These are phyloP conservation scores for Amblyraja radiata DNA, from an alignment of 2,797 vertebrate genomes.

Conservation along the genomic window DNA sequence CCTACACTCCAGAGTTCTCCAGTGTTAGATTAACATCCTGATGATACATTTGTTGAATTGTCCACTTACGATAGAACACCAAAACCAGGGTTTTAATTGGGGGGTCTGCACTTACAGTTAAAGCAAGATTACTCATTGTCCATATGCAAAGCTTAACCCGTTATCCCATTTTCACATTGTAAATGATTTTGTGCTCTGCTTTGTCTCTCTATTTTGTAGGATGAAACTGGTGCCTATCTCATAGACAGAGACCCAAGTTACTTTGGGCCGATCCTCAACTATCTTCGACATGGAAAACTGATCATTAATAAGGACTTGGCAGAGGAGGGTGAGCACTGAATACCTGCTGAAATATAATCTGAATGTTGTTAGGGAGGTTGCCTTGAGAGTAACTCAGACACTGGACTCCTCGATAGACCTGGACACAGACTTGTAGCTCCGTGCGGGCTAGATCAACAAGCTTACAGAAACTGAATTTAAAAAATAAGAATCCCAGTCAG, in stretches of 20 bases:
- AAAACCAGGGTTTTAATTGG: background rate
- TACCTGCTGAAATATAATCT: background rate
- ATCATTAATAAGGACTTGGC: constrained; percentile 96
- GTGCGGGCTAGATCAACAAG: no score
- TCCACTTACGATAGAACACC: background rate
- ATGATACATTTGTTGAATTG: background rate
- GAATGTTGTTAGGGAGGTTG: background rate
- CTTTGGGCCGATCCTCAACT: constrained; percentile 94
- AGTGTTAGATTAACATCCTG: no score
- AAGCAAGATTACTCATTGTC: background rate
- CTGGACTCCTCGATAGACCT: background rate
- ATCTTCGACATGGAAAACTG: constrained; percentile 89
- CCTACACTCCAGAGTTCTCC: background rate
- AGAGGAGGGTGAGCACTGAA: constrained; percentile 78
- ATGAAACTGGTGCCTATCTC: constrained; percentile 87
- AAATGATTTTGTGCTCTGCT: background rate
- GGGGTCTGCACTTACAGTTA: background rate
- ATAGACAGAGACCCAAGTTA: constrained; percentile 96
- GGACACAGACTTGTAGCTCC: background rate
- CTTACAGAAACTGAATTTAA: background rate
- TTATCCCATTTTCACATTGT: background rate
- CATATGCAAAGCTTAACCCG: background rate
- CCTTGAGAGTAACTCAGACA: background rate
- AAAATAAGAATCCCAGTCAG: background rate
- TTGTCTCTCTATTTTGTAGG: constrained; percentile 58